Percentiles rank a stretch among this genome's conserved stretches.
phyloP scores from a whole-genome alignment of 2,797 vertebrate species.

The Rhinella marina region DNA sequence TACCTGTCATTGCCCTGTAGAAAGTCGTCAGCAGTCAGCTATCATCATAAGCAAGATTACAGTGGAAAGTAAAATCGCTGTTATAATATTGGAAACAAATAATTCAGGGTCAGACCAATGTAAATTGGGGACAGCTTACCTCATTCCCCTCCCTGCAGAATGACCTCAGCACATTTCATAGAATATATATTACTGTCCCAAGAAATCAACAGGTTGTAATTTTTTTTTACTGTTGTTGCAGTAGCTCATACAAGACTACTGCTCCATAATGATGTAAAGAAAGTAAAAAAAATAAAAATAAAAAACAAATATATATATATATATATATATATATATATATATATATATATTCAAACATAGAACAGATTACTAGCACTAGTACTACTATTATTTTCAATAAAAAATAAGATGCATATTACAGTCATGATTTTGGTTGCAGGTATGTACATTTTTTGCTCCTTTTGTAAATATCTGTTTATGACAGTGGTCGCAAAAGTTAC shows the following conservation, averaged over 20 bases:
- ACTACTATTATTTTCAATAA: neutral
- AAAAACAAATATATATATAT: no score
- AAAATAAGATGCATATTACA: neutral
- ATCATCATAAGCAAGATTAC: neutral
- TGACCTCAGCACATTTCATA: no score
- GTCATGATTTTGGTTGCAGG: neutral
- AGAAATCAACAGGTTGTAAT: no score
- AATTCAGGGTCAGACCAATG: neutral
- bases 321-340: no score
- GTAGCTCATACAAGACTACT: neutral
- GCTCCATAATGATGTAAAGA: neutral
- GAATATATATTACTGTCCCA: no score
- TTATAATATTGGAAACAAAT: neutral
- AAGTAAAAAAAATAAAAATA: no score
- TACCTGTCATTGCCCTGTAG: no score
- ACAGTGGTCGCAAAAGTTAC: neutral
- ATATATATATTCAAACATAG: no score
- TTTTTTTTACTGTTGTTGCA: neutral
- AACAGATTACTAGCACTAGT: neutral
- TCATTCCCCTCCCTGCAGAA: no score
- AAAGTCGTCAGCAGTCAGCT: neutral
- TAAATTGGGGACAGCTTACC: neutral
- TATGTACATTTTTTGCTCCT: neutral
- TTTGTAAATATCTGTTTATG: neutral
- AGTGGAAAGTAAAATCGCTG: neutral